phyloP scores from a whole-genome alignment of 2,113 vertebrate species.

The Acanthisitta chloris region DNA sequence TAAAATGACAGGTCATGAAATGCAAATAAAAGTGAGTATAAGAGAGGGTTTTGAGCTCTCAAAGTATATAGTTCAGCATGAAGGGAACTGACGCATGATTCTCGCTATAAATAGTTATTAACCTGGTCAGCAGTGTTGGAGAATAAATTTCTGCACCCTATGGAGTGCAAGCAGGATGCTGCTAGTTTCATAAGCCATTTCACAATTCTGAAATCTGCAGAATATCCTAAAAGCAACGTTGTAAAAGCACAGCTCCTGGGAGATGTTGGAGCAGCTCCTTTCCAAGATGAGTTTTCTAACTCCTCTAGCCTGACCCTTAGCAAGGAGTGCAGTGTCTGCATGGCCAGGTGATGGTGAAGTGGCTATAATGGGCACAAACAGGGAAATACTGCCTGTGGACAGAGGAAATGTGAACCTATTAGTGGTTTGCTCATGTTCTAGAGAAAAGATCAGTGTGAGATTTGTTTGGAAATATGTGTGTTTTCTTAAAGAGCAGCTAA shows the following conservation, averaged over 20 bases:
- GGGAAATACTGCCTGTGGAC: not conserved
- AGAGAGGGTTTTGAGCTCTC: not conserved
- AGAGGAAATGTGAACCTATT: not conserved
- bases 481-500: conserved; percentile 18
- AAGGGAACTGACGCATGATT: not conserved
- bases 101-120: not conserved
- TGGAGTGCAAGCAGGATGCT: not conserved
- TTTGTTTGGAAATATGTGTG: conserved; percentile 41
- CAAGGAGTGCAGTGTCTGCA: not conserved
- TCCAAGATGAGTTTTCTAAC: not conserved
- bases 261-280: not conserved
- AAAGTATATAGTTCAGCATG: not conserved
- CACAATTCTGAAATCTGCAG: not conserved
- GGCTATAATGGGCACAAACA: not conserved
- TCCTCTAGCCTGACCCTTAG: not conserved
- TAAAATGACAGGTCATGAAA: not conserved
- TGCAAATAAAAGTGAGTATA: not conserved
- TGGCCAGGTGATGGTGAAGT: not conserved
- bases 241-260: not conserved
- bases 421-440: not conserved
- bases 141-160: not conserved
- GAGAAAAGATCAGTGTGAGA: not conserved
- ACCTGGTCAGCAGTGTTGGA: not conserved
- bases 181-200: conserved; percentile 15
- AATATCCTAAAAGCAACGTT: conserved; percentile 22